Evolutionary conservation across 2,113 vertebrate species (phyloP), one percentile per base, ranked within the genome.

Genomic region (Lampris incognitus): DNA sequence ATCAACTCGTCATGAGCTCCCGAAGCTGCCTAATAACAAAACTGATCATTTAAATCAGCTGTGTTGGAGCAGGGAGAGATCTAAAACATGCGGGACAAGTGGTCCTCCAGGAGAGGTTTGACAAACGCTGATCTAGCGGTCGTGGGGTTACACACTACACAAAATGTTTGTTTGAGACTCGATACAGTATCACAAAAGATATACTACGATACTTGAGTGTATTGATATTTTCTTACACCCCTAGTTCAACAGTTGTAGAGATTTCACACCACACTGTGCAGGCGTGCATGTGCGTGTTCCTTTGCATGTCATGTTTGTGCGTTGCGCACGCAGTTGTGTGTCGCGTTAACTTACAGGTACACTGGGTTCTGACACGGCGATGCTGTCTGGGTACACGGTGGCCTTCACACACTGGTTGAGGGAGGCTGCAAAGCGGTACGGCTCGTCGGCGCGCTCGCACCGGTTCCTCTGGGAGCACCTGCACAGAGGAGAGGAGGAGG

Each of bases 321-420:
- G 37, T 10, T 54, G 37, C 40, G 66, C 39, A 38, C 10, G 68
- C 46, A 36, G 5, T 40, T 41, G 8, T 38, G 46, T 4, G 41
- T 75, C 6, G 11, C 49, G 58, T 60, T n/a, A 64, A 85, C 92
- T 89, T 87, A 99, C 97, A 89, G 93, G 91, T 61, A 95, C 92
- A 81, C 95, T 97, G 88, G 97, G 96, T 79, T 98, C 94, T 0
- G 97, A 99, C 83, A 98, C 98, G 0, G 97, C 97, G 49, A 99
- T 97, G 94, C 98, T 99, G 93, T 95, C 95, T 41, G 98, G 98
- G 62, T 95, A 95, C 64, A 98, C 95, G 0, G 86, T 90, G 78
- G 97, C 88, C 68, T 94, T 96, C 93, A 99, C 93, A 78, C 98
- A 99, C 86, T 96, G 96, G 76, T 83, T 79, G 81, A 98, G 95